These are phyloP conservation scores for Cyclophora punctaria DNA, from an alignment of 2,888 invertebrate genomes.

Conservation along the genomic window DNA sequence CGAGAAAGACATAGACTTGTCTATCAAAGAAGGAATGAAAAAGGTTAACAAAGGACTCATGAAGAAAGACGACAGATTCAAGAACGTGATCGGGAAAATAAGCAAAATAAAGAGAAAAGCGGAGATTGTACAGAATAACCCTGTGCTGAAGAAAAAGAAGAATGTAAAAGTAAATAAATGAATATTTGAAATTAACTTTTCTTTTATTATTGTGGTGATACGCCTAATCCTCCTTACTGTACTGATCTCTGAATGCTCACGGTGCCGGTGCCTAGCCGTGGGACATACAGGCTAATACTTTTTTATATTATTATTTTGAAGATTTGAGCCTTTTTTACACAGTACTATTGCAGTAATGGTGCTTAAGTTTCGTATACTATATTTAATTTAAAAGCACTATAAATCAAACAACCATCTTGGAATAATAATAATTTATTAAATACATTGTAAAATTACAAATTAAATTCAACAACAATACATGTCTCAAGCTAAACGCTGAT, in stretches of 20 bases:
- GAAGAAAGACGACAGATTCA: constrained; percentile 67
- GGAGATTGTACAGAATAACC: constrained; percentile 34
- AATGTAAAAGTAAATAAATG: constrained; percentile 3
- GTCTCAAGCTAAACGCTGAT: constrained; percentile 44
- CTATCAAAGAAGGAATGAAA: constrained; percentile 51
- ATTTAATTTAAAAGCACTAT: too few species aligned
- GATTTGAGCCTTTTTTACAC: too few species aligned
- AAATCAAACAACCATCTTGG: constrained; percentile 13
- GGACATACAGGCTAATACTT: not conserved
- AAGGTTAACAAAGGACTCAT: constrained; percentile 59
- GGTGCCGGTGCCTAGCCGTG: too few species aligned
- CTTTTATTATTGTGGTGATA: not conserved
- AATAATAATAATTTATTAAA: constrained; percentile 48
- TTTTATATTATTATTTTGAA: not conserved
- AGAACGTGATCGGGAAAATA: constrained; percentile 63
- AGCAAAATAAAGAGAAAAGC: constrained; percentile 62
- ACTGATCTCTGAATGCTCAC: too few species aligned
- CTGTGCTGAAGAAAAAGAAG: constrained; percentile 27
- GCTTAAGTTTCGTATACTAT: too few species aligned
- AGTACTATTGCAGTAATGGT: too few species aligned
- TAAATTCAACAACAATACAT: constrained; percentile 49
- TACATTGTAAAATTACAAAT: constrained; percentile 59
- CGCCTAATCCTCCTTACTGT: too few species aligned
- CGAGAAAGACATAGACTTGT: constrained; percentile 45
- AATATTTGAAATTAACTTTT: not conserved